Percentiles rank a stretch among this genome's conserved stretches.
These are phyloP conservation scores for Naja naja DNA, from an alignment of 2,113 vertebrate genomes.

Conservation along the genomic window DNA sequence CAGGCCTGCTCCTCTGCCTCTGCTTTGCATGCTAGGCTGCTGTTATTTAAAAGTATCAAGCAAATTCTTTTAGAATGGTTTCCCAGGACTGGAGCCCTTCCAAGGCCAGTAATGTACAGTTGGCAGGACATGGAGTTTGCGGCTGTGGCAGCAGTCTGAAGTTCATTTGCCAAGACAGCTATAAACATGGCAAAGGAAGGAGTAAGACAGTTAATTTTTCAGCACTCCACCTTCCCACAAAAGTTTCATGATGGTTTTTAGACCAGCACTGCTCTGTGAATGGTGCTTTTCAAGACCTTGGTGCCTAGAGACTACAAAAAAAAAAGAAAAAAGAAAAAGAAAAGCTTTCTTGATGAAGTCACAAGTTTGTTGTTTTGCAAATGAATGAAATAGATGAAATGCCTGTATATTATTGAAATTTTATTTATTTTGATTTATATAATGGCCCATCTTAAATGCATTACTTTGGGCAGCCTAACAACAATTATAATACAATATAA, in stretches of 20 bases:
- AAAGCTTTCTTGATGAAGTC: not conserved
- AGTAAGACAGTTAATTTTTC: conserved; percentile 51
- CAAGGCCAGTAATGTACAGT: conserved; percentile 63
- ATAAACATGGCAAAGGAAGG: conserved; percentile 43
- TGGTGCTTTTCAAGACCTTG: not conserved
- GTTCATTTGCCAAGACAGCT: conserved; percentile 60
- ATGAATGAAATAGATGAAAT: not conserved
- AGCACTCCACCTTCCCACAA: conserved; percentile 27
- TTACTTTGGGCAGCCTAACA: not conserved
- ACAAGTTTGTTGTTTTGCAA: not conserved
- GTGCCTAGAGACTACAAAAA: fast-evolving
- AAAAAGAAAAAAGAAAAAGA: not conserved
- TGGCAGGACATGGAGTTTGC: conserved; percentile 59
- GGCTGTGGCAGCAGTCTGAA: conserved; percentile 56
- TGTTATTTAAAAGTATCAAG: conserved; percentile 54
- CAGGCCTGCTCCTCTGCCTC: conserved; percentile 23
- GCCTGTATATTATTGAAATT: not conserved
- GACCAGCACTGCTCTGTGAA: not conserved
- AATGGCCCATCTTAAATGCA: not conserved
- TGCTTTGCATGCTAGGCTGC: conserved; percentile 46
- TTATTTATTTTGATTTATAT: not conserved
- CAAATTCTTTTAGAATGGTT: conserved; percentile 56
- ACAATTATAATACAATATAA: not conserved
- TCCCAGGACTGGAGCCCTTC: conserved; percentile 51
- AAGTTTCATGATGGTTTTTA: conserved; percentile 15